A percentile compares a stretch with the other conserved stretches of the same genome.
These are phyloP conservation scores for Zonotrichia leucophrys DNA, from an alignment of 2,113 vertebrate genomes.

Conservation along the genomic window DNA sequence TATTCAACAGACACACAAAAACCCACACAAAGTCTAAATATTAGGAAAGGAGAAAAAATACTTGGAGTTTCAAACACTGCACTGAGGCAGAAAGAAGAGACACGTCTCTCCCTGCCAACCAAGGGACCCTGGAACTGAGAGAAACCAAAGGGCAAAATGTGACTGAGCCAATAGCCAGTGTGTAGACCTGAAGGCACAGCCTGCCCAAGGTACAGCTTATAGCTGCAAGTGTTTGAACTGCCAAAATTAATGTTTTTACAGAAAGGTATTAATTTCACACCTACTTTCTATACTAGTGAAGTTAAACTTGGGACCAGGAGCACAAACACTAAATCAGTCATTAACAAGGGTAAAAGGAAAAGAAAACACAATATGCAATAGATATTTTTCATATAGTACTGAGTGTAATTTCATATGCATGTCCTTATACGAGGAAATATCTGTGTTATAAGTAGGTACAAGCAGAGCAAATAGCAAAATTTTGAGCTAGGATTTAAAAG, in stretches of 20 bases:
- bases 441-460: not conserved
- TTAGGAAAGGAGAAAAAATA: not conserved
- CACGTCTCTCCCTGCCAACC: not conserved
- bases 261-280: not conserved
- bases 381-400: not conserved
- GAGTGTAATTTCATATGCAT: not conserved
- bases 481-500: not conserved
- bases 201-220: not conserved
- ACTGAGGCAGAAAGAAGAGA: not conserved
- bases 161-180: not conserved
- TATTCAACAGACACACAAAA: not conserved
- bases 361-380: not conserved
- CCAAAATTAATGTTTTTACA: constrained; percentile 3
- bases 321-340: not conserved
- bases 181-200: not conserved
- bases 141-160: not conserved
- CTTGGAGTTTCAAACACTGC: not conserved
- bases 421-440: not conserved
- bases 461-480: not conserved
- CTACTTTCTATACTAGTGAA: not conserved
- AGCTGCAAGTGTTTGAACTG: not conserved
- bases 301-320: not conserved
- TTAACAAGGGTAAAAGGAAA: not conserved
- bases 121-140: not conserved
- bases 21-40: not conserved